Conservation (phyloP, 2,113 vertebrate genomes). For the Nestor notabilis region DNA sequence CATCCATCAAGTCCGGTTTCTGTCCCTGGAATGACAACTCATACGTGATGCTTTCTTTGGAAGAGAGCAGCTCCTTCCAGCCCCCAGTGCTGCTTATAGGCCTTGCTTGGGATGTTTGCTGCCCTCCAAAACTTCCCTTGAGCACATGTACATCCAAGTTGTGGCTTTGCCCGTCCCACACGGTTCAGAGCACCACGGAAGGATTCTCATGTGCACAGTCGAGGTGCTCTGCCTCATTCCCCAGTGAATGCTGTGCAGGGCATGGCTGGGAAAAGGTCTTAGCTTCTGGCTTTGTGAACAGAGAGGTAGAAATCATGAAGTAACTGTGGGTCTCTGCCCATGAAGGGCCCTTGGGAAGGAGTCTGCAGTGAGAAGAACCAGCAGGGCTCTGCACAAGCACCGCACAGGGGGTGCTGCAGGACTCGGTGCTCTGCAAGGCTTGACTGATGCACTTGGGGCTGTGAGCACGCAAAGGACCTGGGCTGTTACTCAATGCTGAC, state of each 20-base stretch:
- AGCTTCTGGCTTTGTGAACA: not conserved
- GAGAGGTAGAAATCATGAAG: not conserved
- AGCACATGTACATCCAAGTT: not conserved
- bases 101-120: not conserved
- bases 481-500: not conserved
- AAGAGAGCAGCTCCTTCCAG: not conserved
- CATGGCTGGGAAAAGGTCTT: not conserved
- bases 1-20: not conserved
- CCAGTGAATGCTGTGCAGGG: rapidly evolving
- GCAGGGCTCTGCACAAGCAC: not conserved
- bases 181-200: not conserved
- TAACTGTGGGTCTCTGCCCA: not conserved
- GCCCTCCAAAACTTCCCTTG: not conserved
- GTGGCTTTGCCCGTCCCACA: not conserved
- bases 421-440: not conserved
- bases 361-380: not conserved
- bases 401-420: not conserved
- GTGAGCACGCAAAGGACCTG: not conserved
- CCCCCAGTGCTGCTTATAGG: not conserved
- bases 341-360: not conserved
- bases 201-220: not conserved
- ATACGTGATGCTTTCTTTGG: not conserved
- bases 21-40: not conserved
- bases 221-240: not conserved
- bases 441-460: not conserved